phyloP scores from a whole-genome alignment of 2,888 invertebrate genomes.

The Acleris literana region DNA sequence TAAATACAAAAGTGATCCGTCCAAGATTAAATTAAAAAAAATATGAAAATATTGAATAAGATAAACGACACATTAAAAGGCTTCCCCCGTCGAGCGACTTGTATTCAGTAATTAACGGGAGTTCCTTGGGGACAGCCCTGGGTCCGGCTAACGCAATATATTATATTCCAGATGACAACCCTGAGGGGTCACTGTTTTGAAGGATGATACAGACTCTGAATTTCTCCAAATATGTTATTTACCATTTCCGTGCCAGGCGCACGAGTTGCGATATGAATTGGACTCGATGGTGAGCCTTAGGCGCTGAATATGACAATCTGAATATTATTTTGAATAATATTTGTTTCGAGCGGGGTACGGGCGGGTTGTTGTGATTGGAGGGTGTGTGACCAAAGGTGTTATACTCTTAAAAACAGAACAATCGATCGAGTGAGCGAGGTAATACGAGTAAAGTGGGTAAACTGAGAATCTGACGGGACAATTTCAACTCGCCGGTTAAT shows the following conservation, averaged over 20 bases:
- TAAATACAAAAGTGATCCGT: background rate
- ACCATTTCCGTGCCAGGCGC: too few relatives aligned
- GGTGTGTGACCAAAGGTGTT: too few relatives aligned
- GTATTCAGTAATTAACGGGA: conserved; percentile 86
- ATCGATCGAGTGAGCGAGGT: too few relatives aligned
- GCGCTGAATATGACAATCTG: conserved; percentile 2
- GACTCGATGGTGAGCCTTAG: too few relatives aligned
- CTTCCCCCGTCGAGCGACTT: conserved; percentile 72
- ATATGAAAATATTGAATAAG: conserved; percentile 47
- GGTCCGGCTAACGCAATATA: conserved; percentile 77
- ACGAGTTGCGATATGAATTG: too few relatives aligned
- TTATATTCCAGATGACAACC: conserved; percentile 80
- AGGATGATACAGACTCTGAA: conserved; percentile 70
- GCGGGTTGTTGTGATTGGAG: too few relatives aligned
- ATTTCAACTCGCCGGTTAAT: too few relatives aligned
- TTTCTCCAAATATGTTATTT: conserved; percentile 46
- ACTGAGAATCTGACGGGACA: too few relatives aligned
- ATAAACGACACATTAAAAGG: conserved; percentile 71
- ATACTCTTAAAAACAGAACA: too few relatives aligned
- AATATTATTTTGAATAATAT: background rate
- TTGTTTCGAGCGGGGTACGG: background rate
- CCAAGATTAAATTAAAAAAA: background rate
- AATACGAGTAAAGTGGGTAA: too few relatives aligned
- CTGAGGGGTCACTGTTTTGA: conserved; percentile 66
- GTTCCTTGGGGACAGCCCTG: conserved; percentile 76